Evolutionary conservation across 2,888 invertebrate species (phyloP).

Genomic region (Xestoiulus laeticollis): DNA sequence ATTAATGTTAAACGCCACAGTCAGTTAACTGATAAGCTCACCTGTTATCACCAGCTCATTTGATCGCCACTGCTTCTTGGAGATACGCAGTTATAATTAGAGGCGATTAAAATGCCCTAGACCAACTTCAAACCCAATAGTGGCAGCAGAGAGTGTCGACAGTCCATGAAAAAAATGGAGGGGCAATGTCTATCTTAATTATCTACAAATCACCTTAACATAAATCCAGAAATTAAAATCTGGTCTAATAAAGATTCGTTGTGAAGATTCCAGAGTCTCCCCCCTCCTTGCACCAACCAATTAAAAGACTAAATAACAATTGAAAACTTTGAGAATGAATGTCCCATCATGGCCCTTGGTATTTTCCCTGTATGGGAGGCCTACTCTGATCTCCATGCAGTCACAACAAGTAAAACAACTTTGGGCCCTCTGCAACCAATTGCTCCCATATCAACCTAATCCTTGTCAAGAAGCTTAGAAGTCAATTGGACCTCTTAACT

Average conservation of each 20-base stretch:
- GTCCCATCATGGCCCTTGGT: too few species aligned
- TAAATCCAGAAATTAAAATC: not conserved
- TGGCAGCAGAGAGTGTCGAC: not conserved
- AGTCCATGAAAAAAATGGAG: not conserved
- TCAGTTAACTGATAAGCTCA: conserved; percentile 2
- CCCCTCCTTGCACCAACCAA: too few species aligned
- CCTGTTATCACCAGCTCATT: conserved; percentile 13
- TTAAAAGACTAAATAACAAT: too few species aligned
- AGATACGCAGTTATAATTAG: not conserved
- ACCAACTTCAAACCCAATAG: not conserved
- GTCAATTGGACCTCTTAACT: too few species aligned
- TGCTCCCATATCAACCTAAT: too few species aligned
- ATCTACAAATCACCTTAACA: not conserved
- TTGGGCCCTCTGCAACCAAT: too few species aligned
- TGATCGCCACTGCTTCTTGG: not conserved
- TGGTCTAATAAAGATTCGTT: not conserved
- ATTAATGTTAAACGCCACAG: not conserved
- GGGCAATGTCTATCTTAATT: not conserved
- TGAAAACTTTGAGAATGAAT: too few species aligned
- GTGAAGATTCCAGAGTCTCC: too few species aligned
- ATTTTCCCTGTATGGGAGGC: too few species aligned
- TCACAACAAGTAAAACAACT: too few species aligned
- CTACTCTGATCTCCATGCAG: too few species aligned
- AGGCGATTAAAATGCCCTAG: not conserved
- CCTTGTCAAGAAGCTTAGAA: too few species aligned